phyloP scores from a whole-genome alignment of 2,797 vertebrate species.

The Onychomys torridus region DNA sequence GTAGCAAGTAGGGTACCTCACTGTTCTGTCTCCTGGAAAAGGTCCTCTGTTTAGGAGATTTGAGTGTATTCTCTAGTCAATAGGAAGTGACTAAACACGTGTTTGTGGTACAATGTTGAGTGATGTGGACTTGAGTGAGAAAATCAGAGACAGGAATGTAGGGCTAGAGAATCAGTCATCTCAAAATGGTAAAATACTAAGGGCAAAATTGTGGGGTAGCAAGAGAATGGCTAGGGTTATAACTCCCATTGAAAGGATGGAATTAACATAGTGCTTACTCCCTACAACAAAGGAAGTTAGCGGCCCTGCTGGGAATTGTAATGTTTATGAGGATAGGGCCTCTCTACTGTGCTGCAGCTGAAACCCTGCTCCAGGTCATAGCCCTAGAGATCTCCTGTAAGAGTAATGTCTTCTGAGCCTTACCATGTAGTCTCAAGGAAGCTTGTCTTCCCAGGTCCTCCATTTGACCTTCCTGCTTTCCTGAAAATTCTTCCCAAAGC shows the following conservation, averaged over 20 bases:
- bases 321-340: not conserved
- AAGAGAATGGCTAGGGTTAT: not conserved
- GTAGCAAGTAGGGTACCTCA: not conserved
- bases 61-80: not conserved
- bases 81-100: not conserved
- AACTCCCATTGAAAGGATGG: not conserved
- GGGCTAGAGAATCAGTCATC: not conserved
- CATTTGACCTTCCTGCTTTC: not conserved
- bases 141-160: not conserved
- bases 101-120: not conserved
- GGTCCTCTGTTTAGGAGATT: not conserved
- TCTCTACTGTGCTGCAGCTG: not conserved
- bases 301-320: not conserved
- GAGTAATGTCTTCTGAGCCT: not conserved
- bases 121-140: not conserved
- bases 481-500: not conserved
- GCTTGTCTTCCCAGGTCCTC: not conserved
- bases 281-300: not conserved
- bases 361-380: not conserved
- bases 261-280: not conserved
- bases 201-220: not conserved
- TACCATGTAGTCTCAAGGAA: not conserved
- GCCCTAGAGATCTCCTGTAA: not conserved
- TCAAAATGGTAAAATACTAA: not conserved
- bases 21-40: not conserved